A percentile compares a stretch with the other conserved stretches of the same genome.
Conservation (phyloP, 2,888 invertebrate species). For the Drosophila borealis region DNA sequence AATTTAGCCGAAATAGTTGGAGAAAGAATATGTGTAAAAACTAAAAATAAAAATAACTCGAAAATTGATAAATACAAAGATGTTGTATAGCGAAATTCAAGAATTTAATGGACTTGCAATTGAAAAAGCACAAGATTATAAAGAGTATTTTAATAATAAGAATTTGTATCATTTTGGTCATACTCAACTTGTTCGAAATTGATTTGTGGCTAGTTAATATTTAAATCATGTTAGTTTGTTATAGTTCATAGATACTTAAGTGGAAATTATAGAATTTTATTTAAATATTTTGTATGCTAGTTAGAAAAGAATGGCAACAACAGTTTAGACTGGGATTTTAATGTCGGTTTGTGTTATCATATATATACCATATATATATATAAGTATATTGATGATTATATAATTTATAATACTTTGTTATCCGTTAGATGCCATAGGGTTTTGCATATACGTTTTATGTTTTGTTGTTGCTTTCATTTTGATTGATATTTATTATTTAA, state of each 20-base stretch:
- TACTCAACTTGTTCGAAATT: constrained; percentile 78
- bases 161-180: constrained; percentile 65
- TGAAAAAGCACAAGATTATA: constrained; percentile 67
- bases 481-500: constrained; percentile 68
- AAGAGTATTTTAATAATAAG: constrained; percentile 61
- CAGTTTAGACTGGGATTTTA: constrained; percentile 46
- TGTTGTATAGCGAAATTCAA: constrained; percentile 51
- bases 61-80: constrained; percentile 18
- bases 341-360: constrained; percentile 32
- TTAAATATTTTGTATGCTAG: constrained; percentile 50
- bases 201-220: constrained; percentile 56
- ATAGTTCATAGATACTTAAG: constrained; percentile 50
- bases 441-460: constrained; percentile 43
- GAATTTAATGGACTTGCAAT: constrained; percentile 57
- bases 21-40: constrained; percentile 28
- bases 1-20: constrained; percentile 44
- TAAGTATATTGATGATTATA: constrained; percentile 35
- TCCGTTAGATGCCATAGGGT: constrained; percentile 58
- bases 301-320: constrained; percentile 65
- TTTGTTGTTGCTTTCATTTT: constrained; percentile 60
- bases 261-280: constrained; percentile 40
- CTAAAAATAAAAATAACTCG: constrained; percentile 20
- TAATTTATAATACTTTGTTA: constrained; percentile 53
- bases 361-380: constrained; percentile 31
- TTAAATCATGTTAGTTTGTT: constrained; percentile 35